Conservation (phyloP, 2,113 vertebrate genomes). For the Corythornis vintsioides region DNA sequence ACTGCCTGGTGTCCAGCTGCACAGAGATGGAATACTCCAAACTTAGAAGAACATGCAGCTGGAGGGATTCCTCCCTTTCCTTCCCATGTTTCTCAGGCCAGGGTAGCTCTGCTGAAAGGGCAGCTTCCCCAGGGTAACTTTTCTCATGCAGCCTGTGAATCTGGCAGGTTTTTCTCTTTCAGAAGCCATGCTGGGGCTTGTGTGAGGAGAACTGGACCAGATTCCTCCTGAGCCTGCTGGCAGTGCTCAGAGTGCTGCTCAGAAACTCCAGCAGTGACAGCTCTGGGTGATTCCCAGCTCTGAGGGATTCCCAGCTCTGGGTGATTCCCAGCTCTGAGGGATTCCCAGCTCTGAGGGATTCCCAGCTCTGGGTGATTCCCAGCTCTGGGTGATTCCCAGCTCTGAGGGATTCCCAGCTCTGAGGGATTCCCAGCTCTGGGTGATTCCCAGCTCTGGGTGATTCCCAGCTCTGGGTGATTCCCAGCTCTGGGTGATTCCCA, state of each 20-base stretch:
- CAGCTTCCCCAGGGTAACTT: neutral
- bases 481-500: neutral
- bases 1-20: neutral
- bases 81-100: neutral
- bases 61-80: neutral
- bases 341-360: neutral
- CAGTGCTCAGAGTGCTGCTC: neutral
- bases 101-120: neutral
- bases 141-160: neutral
- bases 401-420: neutral
- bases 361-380: neutral
- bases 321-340: neutral
- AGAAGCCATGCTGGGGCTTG: neutral
- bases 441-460: accelerated
- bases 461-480: neutral
- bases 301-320: neutral
- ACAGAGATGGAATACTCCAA: neutral
- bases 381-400: neutral
- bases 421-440: neutral
- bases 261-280: neutral
- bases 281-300: neutral
- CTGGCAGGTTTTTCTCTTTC: neutral
- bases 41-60: accelerated
- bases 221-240: neutral
- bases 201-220: neutral